Evolutionary conservation across 2,888 invertebrate genomes (phyloP).

Genomic region (Eustalomyia histrio): DNA sequence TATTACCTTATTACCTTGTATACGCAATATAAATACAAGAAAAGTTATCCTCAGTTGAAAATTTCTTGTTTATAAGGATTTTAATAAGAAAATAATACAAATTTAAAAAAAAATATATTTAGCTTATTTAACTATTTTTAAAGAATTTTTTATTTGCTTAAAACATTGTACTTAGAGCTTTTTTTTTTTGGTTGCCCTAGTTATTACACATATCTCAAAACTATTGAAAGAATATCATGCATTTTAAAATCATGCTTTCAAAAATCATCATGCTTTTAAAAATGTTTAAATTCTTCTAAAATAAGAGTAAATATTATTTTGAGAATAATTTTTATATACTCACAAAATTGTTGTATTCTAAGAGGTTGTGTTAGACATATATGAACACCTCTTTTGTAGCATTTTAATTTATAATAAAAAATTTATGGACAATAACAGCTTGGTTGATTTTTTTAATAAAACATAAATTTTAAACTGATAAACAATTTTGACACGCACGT

Average conservation of each 20-base stretch:
- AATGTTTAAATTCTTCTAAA: not conserved
- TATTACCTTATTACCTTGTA: too few relatives aligned
- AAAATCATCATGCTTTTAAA: not conserved
- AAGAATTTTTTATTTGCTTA: too few relatives aligned
- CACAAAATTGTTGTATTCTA: constrained; percentile 23
- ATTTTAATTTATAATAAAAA: constrained; percentile 13
- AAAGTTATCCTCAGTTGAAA: too few relatives aligned
- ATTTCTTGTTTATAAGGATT: too few relatives aligned
- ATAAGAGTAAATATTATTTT: not conserved
- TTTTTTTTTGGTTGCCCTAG: too few relatives aligned
- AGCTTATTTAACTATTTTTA: too few relatives aligned
- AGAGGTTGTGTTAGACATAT: constrained; percentile 25
- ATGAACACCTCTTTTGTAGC: constrained; percentile 20
- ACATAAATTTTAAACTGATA: not conserved
- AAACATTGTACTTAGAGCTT: too few relatives aligned
- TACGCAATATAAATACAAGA: too few relatives aligned
- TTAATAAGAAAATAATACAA: too few relatives aligned
- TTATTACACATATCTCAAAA: not conserved
- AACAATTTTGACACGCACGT: not conserved
- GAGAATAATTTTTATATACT: not conserved
- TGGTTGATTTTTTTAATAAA: not conserved
- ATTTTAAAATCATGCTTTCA: not conserved
- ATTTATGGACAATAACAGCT: constrained; percentile 13
- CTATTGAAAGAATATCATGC: not conserved
- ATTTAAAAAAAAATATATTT: too few relatives aligned